Conservation (phyloP, 1,140 invertebrate genomes). For the Hermetia illucens region DNA sequence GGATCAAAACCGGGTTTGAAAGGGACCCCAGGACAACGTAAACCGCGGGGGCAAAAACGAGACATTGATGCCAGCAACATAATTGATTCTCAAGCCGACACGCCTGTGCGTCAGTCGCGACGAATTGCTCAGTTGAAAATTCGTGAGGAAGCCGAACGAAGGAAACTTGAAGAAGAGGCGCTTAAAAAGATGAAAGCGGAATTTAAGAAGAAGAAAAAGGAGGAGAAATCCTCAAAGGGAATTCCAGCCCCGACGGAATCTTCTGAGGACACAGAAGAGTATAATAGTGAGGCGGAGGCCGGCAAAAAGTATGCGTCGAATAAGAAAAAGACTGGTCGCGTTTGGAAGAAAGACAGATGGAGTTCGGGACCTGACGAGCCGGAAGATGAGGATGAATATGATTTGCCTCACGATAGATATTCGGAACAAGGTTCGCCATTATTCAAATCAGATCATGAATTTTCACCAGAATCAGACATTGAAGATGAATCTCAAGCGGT, state of each 20-base stretch:
- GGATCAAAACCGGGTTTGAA: too few relatives aligned
- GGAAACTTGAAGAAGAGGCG: constrained; percentile 53
- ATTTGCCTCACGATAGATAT: constrained; percentile 35
- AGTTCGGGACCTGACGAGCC: constrained; percentile 45
- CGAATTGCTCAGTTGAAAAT: constrained; percentile 75
- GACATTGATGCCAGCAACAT: constrained; percentile 35
- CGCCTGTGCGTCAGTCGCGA: constrained; percentile 56
- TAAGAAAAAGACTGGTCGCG: constrained; percentile 43
- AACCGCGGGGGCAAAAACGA: constrained; percentile 34
- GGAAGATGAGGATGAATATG: constrained; percentile 46
- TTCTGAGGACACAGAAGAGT: constrained; percentile 31
- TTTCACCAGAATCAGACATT: constrained; percentile 60
- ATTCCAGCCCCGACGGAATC: constrained; percentile 27
- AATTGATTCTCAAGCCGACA: constrained; percentile 20
- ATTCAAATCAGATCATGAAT: constrained; percentile 80
- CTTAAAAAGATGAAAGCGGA: constrained; percentile 45
- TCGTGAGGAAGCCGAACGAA: constrained; percentile 61
- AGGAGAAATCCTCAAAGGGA: constrained; percentile 21
- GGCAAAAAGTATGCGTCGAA: constrained; percentile 37
- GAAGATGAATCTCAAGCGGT: constrained; percentile 43
- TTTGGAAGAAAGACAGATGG: constrained; percentile 51
- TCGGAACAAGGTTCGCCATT: constrained; percentile 43
- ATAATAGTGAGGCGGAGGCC: constrained; percentile 30
- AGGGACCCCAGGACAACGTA: too few relatives aligned
- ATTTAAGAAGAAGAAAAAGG: constrained; percentile 42